Evolutionary conservation across 2,113 vertebrate genomes (phyloP).

Genomic region (Erpornis zantholeuca): DNA sequence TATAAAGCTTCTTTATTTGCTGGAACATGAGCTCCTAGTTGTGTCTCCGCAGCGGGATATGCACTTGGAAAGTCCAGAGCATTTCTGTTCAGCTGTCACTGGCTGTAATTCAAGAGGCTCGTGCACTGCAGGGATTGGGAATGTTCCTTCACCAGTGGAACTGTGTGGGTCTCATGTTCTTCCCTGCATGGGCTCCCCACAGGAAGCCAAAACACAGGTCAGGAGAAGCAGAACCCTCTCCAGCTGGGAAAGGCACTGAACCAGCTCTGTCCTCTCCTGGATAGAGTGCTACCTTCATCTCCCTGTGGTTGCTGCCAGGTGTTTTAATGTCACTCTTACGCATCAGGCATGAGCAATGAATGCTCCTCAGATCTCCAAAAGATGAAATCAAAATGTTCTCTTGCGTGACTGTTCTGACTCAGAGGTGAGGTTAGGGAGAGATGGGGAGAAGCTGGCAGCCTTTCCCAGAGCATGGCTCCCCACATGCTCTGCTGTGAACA

Average conservation of each 20-base stretch:
- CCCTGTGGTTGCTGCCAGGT: background rate
- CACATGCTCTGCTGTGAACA: background rate
- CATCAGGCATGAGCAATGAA: background rate
- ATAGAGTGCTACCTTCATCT: background rate
- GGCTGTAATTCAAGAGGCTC: background rate
- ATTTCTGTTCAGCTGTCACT: background rate
- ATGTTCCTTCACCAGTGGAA: background rate
- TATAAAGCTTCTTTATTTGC: background rate
- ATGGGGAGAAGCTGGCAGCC: background rate
- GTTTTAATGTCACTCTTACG: background rate
- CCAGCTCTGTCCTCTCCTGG: background rate
- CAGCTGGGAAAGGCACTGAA: background rate
- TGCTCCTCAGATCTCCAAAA: background rate
- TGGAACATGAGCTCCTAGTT: background rate
- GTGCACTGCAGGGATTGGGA: background rate
- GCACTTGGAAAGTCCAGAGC: background rate
- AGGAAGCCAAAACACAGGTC: background rate
- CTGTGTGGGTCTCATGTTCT: background rate
- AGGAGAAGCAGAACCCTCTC: background rate
- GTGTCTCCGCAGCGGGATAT: background rate
- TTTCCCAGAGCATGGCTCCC: background rate
- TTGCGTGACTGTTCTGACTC: background rate
- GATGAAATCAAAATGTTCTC: background rate
- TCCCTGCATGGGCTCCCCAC: background rate
- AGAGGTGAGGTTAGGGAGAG: background rate